Evolutionary conservation across 2,797 vertebrate species (phyloP).

Genomic region (Melanotaenia trifasciata): DNA sequence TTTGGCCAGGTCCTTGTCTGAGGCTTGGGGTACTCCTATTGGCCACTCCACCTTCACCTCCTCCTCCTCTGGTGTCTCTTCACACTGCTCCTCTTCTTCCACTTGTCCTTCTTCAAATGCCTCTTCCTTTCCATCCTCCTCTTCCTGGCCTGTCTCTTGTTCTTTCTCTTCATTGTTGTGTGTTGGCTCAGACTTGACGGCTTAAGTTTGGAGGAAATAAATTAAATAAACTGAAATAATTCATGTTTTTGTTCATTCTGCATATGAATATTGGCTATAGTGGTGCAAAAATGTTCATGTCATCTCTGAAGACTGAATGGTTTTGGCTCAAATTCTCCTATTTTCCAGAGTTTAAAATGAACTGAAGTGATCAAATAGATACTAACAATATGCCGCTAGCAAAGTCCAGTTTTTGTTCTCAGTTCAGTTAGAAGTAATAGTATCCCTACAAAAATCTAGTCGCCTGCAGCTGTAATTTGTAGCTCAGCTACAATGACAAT

Average conservation of each 20-base stretch:
- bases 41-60: slow-evolving; percentile 81
- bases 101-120: slow-evolving; percentile 66
- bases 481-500: no score
- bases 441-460: no score
- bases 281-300: no score
- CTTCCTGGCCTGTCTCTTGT: slow-evolving; percentile 1
- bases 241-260: no score
- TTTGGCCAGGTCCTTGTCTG: slow-evolving; percentile 91
- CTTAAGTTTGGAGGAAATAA: slow-evolving; percentile 30
- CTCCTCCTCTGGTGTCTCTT: slow-evolving; percentile 81
- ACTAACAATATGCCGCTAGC: no score
- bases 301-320: no score
- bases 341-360: no score
- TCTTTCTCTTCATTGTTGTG: slow-evolving; percentile 11
- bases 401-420: no score
- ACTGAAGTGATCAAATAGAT: not conserved
- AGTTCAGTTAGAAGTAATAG: no score
- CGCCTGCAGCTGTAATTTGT: no score
- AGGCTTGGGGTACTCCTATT: slow-evolving; percentile 85
- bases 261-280: no score
- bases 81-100: slow-evolving; percentile 64
- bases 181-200: slow-evolving; percentile 7
- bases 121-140: slow-evolving; percentile 53
- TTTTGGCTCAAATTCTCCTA: no score
- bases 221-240: not conserved